Percentiles rank a stretch among this genome's conserved stretches.
These are phyloP conservation scores for Microtus oregoni DNA, from an alignment of 2,113 vertebrate species.

Conservation along the genomic window DNA sequence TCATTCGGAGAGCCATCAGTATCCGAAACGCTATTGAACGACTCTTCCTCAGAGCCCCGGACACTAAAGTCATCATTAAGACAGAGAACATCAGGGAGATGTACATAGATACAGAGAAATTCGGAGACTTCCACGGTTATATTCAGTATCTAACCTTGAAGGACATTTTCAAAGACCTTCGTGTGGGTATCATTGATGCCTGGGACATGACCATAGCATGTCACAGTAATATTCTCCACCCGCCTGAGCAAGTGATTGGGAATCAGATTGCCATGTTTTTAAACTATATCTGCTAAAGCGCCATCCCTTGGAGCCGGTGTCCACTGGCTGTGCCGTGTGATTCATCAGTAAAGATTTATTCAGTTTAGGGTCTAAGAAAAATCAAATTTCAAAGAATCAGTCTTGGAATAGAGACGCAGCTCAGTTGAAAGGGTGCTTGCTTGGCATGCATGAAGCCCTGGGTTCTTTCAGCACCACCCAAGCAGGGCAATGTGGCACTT, in stretches of 20 bases:
- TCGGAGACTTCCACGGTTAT: constrained; percentile 60
- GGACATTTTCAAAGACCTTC: constrained; percentile 68
- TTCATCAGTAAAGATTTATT: not conserved
- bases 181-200: constrained; percentile 41
- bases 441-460: not conserved
- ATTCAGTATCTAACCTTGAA: constrained; percentile 41
- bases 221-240: not conserved
- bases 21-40: constrained; percentile 48
- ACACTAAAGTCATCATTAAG: constrained; percentile 63
- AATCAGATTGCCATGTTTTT: constrained; percentile 74
- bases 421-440: not conserved
- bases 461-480: not conserved
- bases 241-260: not conserved
- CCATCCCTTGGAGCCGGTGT: not conserved
- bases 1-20: constrained; percentile 33
- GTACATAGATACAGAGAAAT: not conserved
- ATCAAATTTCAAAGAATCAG: constrained; percentile 5
- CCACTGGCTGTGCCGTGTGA: not conserved
- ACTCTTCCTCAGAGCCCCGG: constrained; percentile 61
- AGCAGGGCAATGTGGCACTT: not conserved
- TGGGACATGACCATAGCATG: constrained; percentile 67
- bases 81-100: constrained; percentile 70
- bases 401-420: not conserved
- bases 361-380: not conserved
- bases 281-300: constrained; percentile 61